A percentile compares a stretch with the other conserved stretches of the same genome.
Conservation (phyloP, 2,888 invertebrate genomes). For the Drosophila mimica region DNA sequence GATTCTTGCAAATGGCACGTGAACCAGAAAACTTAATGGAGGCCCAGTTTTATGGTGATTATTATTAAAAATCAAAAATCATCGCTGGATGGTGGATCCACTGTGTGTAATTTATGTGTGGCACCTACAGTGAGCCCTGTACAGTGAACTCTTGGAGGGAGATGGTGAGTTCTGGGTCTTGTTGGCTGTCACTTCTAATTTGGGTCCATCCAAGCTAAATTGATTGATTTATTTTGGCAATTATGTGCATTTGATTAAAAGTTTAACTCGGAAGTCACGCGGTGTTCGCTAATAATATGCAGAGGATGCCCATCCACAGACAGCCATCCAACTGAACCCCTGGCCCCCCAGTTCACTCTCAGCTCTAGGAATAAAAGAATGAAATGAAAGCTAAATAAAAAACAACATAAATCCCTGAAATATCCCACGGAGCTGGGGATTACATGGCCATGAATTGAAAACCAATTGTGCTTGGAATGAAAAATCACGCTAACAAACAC, state of each 20-base stretch:
- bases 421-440: slow-evolving; percentile 80
- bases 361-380: slow-evolving; percentile 35
- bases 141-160: not conserved
- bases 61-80: slow-evolving; percentile 53
- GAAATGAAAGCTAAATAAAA: slow-evolving; percentile 21
- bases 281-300: slow-evolving; percentile 77
- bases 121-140: slow-evolving; percentile 19
- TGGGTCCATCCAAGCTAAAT: slow-evolving; percentile 69
- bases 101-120: slow-evolving; percentile 52
- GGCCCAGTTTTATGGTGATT: slow-evolving; percentile 28
- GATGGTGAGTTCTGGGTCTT: not conserved
- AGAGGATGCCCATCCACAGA: slow-evolving; percentile 36
- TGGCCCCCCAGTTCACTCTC: not conserved
- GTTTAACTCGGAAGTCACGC: slow-evolving; percentile 72
- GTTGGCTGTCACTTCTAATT: slow-evolving; percentile 74
- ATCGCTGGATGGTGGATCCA: slow-evolving; percentile 26
- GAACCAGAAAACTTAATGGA: slow-evolving; percentile 57
- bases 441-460: slow-evolving; percentile 81
- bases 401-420: slow-evolving; percentile 81
- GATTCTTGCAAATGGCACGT: slow-evolving; percentile 61
- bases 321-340: not conserved
- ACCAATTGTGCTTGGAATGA: slow-evolving; percentile 80
- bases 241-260: slow-evolving; percentile 82
- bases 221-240: slow-evolving; percentile 82
- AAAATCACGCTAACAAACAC: slow-evolving; percentile 76